phyloP scores from a whole-genome alignment of 2,797 vertebrate species.

The Danio tinwini region DNA sequence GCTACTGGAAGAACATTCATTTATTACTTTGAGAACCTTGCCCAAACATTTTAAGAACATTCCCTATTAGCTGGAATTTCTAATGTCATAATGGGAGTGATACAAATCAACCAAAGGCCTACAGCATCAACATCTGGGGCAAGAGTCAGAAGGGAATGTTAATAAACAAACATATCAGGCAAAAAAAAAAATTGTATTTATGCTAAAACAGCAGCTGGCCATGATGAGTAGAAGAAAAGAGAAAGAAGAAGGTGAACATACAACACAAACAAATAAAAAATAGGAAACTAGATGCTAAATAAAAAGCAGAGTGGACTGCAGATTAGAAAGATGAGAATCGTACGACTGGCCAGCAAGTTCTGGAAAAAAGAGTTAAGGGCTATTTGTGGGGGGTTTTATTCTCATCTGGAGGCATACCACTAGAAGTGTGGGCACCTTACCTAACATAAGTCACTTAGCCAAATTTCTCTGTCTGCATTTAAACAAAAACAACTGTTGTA shows the following conservation, averaged over 20 bases:
- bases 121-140: conserved; percentile 6
- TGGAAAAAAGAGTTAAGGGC: conserved; percentile 19
- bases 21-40: no score
- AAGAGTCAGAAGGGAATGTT: neutral
- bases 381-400: conserved; percentile 46
- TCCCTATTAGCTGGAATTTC: no score
- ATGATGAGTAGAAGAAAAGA: conserved; percentile 1
- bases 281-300: conserved; percentile 7
- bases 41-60: no score
- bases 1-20: no score
- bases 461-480: conserved; percentile 16
- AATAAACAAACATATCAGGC: conserved; percentile 7
- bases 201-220: neutral
- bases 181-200: neutral
- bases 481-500: conserved; percentile 54
- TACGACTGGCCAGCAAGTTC: neutral
- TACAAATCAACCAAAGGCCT: neutral
- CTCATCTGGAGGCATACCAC: conserved; percentile 30
- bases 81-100: neutral
- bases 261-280: neutral
- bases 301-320: conserved; percentile 17
- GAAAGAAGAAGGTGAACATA: neutral
- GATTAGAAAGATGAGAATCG: conserved; percentile 25
- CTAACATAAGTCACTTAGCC: conserved; percentile 33
- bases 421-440: conserved; percentile 21